Conservation (phyloP, 2,797 vertebrate species). For the Nyctalus aviator region DNA sequence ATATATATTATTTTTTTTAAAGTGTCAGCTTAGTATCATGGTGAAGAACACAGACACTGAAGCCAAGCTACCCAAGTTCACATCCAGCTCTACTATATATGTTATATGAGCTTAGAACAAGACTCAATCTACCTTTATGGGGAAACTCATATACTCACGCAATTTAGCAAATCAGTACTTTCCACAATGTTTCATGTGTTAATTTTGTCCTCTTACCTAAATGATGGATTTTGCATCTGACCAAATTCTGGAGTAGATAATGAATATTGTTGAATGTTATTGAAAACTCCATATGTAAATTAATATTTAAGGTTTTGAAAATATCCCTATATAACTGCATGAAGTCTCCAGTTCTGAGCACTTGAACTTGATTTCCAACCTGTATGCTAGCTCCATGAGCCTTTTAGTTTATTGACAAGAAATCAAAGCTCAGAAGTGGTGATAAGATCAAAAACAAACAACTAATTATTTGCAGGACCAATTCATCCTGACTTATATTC, state of each 20-base stretch:
- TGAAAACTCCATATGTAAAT: not conserved
- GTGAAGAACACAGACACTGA: not conserved
- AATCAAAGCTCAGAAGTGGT: not conserved
- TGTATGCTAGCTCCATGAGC: not conserved
- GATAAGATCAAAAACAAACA: not conserved
- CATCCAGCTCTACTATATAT: not conserved
- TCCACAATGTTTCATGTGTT: not conserved
- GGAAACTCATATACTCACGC: not conserved
- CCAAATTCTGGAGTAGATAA: not conserved
- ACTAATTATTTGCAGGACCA: not conserved
- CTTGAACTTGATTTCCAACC: constrained; percentile 11
- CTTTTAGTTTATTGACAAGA: constrained; percentile 26
- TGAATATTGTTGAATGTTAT: not conserved
- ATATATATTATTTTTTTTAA: too few relatives aligned
- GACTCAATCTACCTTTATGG: not conserved
- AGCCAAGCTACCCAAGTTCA: not conserved
- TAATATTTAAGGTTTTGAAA: not conserved
- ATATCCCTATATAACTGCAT: not conserved
- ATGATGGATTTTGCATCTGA: not conserved
- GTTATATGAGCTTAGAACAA: not conserved
- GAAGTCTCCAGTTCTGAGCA: not conserved
- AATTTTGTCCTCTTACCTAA: not conserved
- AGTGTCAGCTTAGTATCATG: not conserved
- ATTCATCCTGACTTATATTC: constrained; percentile 29
- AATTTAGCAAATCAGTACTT: not conserved